phyloP scores from a whole-genome alignment of 2,888 invertebrate genomes.

The Gastracanthus pulcherrimus region DNA sequence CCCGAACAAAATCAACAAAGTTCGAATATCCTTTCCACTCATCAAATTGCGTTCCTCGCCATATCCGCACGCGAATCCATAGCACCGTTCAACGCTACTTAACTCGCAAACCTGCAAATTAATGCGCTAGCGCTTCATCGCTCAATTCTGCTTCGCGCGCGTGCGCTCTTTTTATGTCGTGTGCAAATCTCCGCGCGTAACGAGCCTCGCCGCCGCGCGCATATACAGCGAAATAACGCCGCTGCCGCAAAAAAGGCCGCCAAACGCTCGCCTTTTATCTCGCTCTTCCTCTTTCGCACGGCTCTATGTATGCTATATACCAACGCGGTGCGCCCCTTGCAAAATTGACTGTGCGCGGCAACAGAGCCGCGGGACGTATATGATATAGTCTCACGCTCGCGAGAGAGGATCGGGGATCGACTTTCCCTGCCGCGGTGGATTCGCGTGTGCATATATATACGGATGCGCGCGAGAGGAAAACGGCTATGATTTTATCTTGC shows the following conservation, averaged over 20 bases:
- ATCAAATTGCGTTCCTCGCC: too few relatives aligned
- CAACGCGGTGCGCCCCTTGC: neutral
- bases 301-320: neutral
- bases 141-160: neutral
- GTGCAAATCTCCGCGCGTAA: neutral
- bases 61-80: too few relatives aligned
- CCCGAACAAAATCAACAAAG: neutral
- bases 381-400: neutral
- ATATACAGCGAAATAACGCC: too few relatives aligned
- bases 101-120: neutral
- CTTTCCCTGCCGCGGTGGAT: neutral
- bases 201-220: neutral
- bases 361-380: neutral
- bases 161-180: neutral
- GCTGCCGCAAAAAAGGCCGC: too few relatives aligned
- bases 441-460: too few relatives aligned
- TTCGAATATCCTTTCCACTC: neutral
- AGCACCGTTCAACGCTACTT: neutral
- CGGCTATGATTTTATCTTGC: neutral
- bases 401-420: neutral
- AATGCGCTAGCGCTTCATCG: neutral
- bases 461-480: neutral
- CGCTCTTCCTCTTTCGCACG: slow-evolving; percentile 3
- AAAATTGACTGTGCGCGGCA: neutral
- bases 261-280: slow-evolving; percentile 1